phyloP scores from a whole-genome alignment of 1,140 invertebrate species.

The Ostrea denselamellosa region DNA sequence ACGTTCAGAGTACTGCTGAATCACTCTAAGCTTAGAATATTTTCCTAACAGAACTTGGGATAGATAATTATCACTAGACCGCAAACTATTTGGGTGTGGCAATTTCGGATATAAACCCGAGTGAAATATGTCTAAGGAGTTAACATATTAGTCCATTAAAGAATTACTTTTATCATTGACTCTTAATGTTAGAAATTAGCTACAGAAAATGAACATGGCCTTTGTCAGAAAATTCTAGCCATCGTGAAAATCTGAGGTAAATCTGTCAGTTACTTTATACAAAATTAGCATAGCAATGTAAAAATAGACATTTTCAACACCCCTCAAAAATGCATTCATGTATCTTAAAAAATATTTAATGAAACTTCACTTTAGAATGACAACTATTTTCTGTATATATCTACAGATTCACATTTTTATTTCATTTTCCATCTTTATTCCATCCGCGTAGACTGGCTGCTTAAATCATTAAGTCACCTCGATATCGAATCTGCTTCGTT shows the following conservation, averaged over 20 bases:
- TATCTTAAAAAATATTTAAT: background rate
- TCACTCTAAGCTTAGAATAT: too few relatives aligned
- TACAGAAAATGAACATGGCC: background rate
- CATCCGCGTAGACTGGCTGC: background rate
- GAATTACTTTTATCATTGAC: background rate
- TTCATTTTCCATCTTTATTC: background rate
- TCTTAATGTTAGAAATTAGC: background rate
- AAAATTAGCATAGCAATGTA: conserved; percentile 5
- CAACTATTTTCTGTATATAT: too few relatives aligned
- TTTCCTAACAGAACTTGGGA: too few relatives aligned
- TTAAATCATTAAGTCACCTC: conserved; percentile 11
- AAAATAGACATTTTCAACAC: background rate
- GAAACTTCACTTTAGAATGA: background rate
- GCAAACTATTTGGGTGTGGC: too few relatives aligned
- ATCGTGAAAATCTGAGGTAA: background rate
- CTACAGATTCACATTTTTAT: background rate
- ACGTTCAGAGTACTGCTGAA: too few relatives aligned
- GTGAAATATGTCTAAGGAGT: too few relatives aligned
- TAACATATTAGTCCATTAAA: too few relatives aligned
- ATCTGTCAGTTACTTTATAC: background rate
- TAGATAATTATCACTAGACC: too few relatives aligned
- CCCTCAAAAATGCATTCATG: background rate
- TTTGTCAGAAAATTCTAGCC: background rate
- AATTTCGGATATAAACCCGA: too few relatives aligned
- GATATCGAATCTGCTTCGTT: background rate